Evolutionary conservation across 2,888 invertebrate genomes (phyloP).

Genomic region (Laspeyria flexula): DNA sequence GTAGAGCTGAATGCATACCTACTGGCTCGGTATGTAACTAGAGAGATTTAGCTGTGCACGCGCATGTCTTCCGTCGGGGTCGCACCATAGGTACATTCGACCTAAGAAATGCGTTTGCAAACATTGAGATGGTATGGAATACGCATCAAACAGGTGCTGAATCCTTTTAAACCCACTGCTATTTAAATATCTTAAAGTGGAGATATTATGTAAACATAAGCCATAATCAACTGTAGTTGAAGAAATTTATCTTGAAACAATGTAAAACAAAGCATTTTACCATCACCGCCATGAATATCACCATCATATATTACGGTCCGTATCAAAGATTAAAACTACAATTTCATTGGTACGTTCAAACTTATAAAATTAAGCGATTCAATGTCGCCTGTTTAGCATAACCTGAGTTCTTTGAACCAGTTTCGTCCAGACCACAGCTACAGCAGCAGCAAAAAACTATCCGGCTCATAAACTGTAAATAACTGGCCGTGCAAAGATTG

Average conservation of each 20-base stretch:
- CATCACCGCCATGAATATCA: neutral
- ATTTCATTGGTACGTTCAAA: conserved; percentile 3
- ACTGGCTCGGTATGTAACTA: conserved; percentile 41
- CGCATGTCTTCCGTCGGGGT: conserved; percentile 40
- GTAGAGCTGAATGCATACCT: conserved; percentile 37
- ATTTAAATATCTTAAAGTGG: no score
- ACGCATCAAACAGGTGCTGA: conserved; percentile 30
- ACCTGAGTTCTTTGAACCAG: conserved; percentile 32
- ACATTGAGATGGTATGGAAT: conserved; percentile 28
- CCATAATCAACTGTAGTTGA: no score
- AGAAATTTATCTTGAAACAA: no score
- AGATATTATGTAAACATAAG: no score
- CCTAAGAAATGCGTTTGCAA: conserved; percentile 27
- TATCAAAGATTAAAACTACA: neutral
- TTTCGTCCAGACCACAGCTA: conserved; percentile 10
- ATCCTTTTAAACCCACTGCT: neutral
- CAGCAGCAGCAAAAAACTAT: conserved; percentile 18
- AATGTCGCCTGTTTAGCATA: conserved; percentile 32
- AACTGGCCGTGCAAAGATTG: neutral
- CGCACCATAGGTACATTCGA: conserved; percentile 15
- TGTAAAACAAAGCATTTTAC: neutral
- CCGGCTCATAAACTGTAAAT: neutral
- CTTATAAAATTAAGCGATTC: conserved; percentile 33
- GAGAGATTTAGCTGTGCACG: conserved; percentile 41
- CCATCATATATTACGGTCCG: neutral